Conservation (phyloP, 2,113 vertebrate species). For the Anoplopoma fimbria region DNA sequence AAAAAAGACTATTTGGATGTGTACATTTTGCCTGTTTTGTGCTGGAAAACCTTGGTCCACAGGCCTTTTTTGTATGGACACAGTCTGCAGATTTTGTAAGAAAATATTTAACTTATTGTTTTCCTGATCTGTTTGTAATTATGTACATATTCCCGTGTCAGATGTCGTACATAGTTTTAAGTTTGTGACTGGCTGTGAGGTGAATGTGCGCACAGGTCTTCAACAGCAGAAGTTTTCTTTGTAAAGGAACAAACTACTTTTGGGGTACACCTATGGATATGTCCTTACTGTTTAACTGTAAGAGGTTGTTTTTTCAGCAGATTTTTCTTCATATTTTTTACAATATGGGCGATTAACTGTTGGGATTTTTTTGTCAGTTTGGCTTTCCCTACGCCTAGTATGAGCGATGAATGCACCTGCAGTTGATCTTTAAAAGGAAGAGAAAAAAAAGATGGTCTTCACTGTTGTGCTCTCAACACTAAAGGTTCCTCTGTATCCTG, state of each 20-base stretch:
- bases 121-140: slow-evolving; percentile 75
- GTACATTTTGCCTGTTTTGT: slow-evolving; percentile 50
- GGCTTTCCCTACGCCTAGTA: not conserved
- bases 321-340: slow-evolving; percentile 60
- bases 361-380: slow-evolving; percentile 7
- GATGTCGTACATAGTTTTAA: slow-evolving; percentile 51
- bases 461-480: slow-evolving; percentile 73
- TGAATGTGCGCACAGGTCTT: slow-evolving; percentile 54
- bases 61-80: slow-evolving; percentile 55
- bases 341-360: slow-evolving; percentile 57
- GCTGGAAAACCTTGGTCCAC: slow-evolving; percentile 51
- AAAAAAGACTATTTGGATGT: slow-evolving; percentile 59
- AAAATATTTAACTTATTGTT: slow-evolving; percentile 84
- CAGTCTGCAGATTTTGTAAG: slow-evolving; percentile 74
- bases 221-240: slow-evolving; percentile 35
- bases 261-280: slow-evolving; percentile 32
- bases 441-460: slow-evolving; percentile 29
- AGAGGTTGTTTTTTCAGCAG: slow-evolving; percentile 35
- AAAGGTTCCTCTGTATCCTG: slow-evolving; percentile 61
- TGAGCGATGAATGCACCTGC: slow-evolving; percentile 24
- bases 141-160: slow-evolving; percentile 75
- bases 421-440: slow-evolving; percentile 18
- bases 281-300: slow-evolving; percentile 47
- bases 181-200: slow-evolving; percentile 49
- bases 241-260: slow-evolving; percentile 46